These are phyloP conservation scores for Danio choprae DNA, from an alignment of 2,797 vertebrate genomes.

Conservation along the genomic window DNA sequence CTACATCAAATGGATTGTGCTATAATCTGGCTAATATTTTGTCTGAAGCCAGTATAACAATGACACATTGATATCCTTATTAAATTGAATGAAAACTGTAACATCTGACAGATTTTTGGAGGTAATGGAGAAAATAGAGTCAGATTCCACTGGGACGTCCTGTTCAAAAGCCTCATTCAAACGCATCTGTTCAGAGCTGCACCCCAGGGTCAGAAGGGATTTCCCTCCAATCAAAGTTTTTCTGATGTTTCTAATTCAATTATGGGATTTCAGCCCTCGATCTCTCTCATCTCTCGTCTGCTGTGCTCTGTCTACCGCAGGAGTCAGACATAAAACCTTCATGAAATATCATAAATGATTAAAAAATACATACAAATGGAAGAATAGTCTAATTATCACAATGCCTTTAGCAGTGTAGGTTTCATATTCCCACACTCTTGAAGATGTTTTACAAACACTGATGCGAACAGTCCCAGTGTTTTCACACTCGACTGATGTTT, in stretches of 20 bases:
- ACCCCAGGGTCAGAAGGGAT: constrained; percentile 4
- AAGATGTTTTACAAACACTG: constrained; percentile 50
- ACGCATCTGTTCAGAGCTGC: constrained; percentile 24
- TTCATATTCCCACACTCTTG: constrained; percentile 33
- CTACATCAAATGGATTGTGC: no score
- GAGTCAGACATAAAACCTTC: not conserved
- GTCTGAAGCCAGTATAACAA: not conserved
- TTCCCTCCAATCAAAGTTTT: constrained; percentile 48
- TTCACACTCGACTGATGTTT: constrained; percentile 49
- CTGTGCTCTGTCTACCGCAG: not conserved
- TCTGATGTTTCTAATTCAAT: constrained; percentile 52
- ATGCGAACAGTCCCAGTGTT: constrained; percentile 40
- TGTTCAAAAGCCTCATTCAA: constrained; percentile 44
- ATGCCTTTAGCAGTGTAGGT: not conserved
- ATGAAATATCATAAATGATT: not conserved
- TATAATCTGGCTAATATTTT: no score
- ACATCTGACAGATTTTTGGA: not conserved
- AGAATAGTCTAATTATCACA: constrained; percentile 15
- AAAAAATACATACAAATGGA: not conserved
- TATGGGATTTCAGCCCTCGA: constrained; percentile 4
- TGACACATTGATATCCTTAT: not conserved
- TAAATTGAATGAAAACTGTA: not conserved
- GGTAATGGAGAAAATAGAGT: not conserved
- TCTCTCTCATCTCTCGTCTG: constrained; percentile 1
- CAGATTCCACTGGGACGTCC: constrained; percentile 6